A percentile compares a stretch with the other conserved stretches of the same genome.
Conservation (phyloP, 1,140 invertebrate species). For the Leptoteleia sp. region DNA sequence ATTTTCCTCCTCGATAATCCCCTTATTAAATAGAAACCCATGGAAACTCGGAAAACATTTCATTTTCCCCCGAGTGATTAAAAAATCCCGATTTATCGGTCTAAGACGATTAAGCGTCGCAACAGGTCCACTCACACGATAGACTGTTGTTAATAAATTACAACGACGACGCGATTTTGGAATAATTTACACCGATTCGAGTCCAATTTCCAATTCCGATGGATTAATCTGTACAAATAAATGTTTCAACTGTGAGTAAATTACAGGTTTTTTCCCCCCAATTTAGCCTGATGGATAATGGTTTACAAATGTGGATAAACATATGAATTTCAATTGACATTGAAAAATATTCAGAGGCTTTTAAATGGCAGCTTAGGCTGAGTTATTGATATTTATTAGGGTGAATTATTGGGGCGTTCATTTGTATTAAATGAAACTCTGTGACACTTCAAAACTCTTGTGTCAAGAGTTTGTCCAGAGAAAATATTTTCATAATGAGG, state of each 20-base stretch:
- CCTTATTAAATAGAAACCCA: neutral
- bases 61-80: neutral
- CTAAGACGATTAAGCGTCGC: conserved; percentile 28
- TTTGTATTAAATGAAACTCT: too few relatives aligned
- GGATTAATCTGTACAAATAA: conserved; percentile 2
- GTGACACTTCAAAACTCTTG: too few relatives aligned
- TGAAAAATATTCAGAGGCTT: neutral
- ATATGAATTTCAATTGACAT: neutral
- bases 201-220: neutral
- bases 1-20: conserved; percentile 12
- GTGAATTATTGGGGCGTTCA: too few relatives aligned
- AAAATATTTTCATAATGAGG: too few relatives aligned
- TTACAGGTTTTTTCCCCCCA: neutral
- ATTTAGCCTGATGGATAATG: neutral
- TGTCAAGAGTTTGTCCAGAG: too few relatives aligned
- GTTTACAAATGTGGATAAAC: too few relatives aligned
- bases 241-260: conserved; percentile 1
- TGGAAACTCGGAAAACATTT: neutral
- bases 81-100: conserved; percentile 1
- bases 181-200: conserved; percentile 2
- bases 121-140: conserved; percentile 26
- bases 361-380: too few relatives aligned
- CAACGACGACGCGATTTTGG: neutral
- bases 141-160: conserved; percentile 14
- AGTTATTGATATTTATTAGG: too few relatives aligned